A percentile compares a stretch with the other conserved stretches of the same genome.
Evolutionary conservation across 1,140 invertebrate species (phyloP).

Genomic region (Octopus sinensis): DNA sequence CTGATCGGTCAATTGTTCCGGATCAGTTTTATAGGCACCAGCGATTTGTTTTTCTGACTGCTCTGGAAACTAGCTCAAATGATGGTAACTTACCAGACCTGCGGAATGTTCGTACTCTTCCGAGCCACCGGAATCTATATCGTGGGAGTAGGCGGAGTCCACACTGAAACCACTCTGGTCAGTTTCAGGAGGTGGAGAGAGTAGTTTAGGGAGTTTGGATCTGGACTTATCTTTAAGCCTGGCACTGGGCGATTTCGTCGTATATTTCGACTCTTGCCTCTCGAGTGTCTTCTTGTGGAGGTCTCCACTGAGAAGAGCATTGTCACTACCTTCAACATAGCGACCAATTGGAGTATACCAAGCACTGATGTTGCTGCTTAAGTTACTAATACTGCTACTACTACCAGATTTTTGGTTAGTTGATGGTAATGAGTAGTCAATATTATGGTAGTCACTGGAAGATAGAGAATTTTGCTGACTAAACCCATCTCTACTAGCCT

Average conservation of each 20-base stretch:
- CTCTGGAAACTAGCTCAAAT: no score
- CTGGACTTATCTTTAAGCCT: constrained; percentile 48
- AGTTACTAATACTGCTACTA: not conserved
- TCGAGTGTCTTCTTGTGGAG: constrained; percentile 20
- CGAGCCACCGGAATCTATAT: not conserved
- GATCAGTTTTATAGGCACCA: no score
- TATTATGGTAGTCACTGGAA: not conserved
- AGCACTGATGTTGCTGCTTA: not conserved
- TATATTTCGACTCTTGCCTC: constrained; percentile 39
- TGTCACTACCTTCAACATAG: constrained; percentile 47
- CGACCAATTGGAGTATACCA: constrained; percentile 28
- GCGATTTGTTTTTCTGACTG: no score
- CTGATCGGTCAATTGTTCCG: no score
- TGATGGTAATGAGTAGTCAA: not conserved
- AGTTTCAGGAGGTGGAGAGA: constrained; percentile 31
- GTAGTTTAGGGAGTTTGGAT: constrained; percentile 37
- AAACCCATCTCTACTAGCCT: not conserved
- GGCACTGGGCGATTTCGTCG: constrained; percentile 51
- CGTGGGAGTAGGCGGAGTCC: not conserved
- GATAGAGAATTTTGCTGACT: not conserved
- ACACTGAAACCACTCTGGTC: not conserved
- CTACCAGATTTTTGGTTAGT: not conserved
- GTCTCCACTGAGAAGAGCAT: not conserved
- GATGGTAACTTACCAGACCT: not conserved
- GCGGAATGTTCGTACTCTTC: not conserved